Percentiles rank a stretch among this genome's conserved stretches.
Evolutionary conservation across 2,113 vertebrate genomes (phyloP).

Genomic region (Corydoras sp.): DNA sequence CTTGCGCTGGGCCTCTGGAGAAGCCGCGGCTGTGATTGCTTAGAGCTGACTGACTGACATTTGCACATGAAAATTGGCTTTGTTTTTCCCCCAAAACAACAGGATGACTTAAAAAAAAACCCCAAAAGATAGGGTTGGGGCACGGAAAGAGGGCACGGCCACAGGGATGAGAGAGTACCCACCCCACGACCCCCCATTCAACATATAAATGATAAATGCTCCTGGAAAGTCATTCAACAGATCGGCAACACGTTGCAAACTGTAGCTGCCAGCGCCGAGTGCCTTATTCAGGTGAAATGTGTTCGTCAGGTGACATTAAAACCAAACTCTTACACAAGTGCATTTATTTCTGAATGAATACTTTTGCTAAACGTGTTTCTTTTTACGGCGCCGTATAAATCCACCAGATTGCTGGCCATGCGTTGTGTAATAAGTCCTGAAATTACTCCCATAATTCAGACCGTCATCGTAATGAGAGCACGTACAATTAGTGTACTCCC

Average conservation of each 20-base stretch:
- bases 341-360: not conserved
- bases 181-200: constrained; percentile 1
- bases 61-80: constrained; percentile 76
- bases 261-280: not conserved
- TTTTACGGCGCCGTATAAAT: not conserved
- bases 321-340: too few relatives aligned
- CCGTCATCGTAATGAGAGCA: constrained; percentile 35
- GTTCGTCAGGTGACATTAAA: too few relatives aligned
- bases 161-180: constrained; percentile 23
- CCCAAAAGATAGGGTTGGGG: constrained; percentile 26
- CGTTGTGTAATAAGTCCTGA: constrained; percentile 40
- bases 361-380: not conserved
- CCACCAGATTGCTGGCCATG: constrained; percentile 20
- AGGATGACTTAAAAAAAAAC: constrained; percentile 61
- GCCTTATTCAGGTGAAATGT: not conserved
- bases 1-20: constrained; percentile 66
- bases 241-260: not conserved
- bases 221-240: not conserved
- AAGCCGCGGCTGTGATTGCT: constrained; percentile 69
- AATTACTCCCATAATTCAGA: constrained; percentile 28
- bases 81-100: constrained; percentile 57
- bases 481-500: constrained; percentile 38
- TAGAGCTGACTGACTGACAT: constrained; percentile 73
- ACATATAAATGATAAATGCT: constrained; percentile 20
- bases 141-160: constrained; percentile 22